Percentiles rank a stretch among this genome's conserved stretches.
phyloP scores from a whole-genome alignment of 2,888 invertebrate species.

The Nephrocerus scutellatus region DNA sequence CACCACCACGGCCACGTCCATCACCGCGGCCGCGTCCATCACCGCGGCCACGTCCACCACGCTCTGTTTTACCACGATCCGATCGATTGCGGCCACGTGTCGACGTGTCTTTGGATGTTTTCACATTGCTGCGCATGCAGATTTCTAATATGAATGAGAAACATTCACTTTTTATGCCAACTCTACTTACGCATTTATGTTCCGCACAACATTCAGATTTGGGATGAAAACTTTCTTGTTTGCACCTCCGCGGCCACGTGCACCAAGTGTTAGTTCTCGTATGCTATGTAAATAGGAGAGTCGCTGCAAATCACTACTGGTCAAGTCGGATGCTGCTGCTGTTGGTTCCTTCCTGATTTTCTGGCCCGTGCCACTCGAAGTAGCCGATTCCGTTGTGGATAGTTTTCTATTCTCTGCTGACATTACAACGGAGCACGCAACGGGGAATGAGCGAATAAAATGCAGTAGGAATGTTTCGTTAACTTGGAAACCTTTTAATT shows the following conservation, averaged over 20 bases:
- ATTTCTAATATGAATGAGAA: too few relatives aligned
- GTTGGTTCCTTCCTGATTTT: constrained; percentile 14
- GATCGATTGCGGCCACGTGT: constrained; percentile 19
- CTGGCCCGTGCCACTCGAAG: too few relatives aligned
- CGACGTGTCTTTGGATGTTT: constrained; percentile 26
- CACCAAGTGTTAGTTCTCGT: constrained; percentile 51
- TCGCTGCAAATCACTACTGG: too few relatives aligned
- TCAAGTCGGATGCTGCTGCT: too few relatives aligned
- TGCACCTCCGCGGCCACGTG: constrained; percentile 30
- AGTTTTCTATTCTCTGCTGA: constrained; percentile 31
- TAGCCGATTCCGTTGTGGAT: too few relatives aligned
- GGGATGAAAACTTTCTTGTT: constrained; percentile 53
- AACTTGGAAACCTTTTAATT: neutral
- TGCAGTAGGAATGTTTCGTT: neutral
- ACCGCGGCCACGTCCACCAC: constrained; percentile 22
- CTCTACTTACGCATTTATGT: constrained; percentile 46
- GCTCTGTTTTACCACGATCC: too few relatives aligned
- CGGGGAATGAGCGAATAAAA: neutral
- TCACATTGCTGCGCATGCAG: constrained; percentile 23
- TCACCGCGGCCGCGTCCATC: constrained; percentile 18
- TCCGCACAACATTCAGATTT: constrained; percentile 52
- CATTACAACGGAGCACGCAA: constrained; percentile 13
- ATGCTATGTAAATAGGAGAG: constrained; percentile 50
- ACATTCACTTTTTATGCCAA: too few relatives aligned
- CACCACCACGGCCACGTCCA: constrained; percentile 20